Conservation (phyloP, 2,888 invertebrate genomes). For the Aporophyla lueneburgensis region DNA sequence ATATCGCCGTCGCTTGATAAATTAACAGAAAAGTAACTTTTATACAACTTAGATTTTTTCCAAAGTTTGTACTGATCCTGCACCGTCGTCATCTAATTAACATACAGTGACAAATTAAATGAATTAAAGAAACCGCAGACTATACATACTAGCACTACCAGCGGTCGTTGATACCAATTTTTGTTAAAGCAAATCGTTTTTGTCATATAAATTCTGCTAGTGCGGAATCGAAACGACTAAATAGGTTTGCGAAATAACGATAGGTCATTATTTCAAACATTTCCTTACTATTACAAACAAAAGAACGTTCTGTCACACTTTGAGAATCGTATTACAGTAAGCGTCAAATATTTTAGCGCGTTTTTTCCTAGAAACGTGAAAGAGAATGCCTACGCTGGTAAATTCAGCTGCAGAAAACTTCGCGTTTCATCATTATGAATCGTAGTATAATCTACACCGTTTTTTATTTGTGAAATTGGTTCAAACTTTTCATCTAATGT, state of each 20-base stretch:
- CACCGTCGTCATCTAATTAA: too few species aligned
- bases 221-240: neutral
- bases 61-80: too few species aligned
- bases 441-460: constrained; percentile 29
- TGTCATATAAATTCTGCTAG: neutral
- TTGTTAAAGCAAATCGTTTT: neutral
- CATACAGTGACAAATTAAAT: too few species aligned
- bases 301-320: constrained; percentile 63
- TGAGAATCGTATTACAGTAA: constrained; percentile 67
- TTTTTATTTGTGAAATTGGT: constrained; percentile 37
- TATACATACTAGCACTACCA: too few species aligned
- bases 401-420: constrained; percentile 25
- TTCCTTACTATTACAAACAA: constrained; percentile 53
- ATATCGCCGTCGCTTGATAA: too few species aligned
- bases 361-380: constrained; percentile 54
- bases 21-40: too few species aligned
- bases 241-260: neutral
- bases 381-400: constrained; percentile 26
- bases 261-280: constrained; percentile 29
- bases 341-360: constrained; percentile 62
- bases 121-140: too few species aligned
- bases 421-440: constrained; percentile 17
- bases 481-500: constrained; percentile 12
- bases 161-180: neutral
- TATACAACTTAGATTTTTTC: too few species aligned